These are phyloP conservation scores for Brotula barbata DNA, from an alignment of 2,797 vertebrate species.

Conservation along the genomic window DNA sequence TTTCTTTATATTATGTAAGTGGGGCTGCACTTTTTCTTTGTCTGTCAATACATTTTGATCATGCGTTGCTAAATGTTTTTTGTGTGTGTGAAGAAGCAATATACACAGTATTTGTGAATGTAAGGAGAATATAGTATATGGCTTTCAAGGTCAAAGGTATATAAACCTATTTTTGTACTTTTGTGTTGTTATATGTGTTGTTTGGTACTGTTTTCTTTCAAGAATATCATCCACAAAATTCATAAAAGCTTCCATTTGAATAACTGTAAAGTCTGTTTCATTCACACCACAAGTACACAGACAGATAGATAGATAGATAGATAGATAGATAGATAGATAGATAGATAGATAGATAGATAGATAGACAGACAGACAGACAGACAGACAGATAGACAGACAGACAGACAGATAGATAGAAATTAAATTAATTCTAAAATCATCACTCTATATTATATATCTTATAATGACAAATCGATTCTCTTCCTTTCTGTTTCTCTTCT, in stretches of 20 bases:
- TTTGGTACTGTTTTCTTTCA: conserved; percentile 58
- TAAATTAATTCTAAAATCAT: too few species aligned
- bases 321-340: neutral
- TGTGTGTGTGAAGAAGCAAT: conserved; percentile 56
- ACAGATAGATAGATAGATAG: neutral
- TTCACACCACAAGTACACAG: neutral
- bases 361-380: too few species aligned
- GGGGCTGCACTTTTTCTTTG: conserved; percentile 27
- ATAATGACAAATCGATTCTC: too few species aligned
- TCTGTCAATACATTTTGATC: conserved; percentile 14
- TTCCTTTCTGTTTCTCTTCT: too few species aligned
- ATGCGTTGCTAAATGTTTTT: conserved; percentile 32
- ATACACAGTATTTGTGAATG: conserved; percentile 59
- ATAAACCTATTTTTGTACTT: conserved; percentile 71
- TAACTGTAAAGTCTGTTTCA: neutral
- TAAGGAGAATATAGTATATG: conserved; percentile 41
- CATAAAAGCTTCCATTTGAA: conserved; percentile 60
- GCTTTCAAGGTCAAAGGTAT: conserved; percentile 26
- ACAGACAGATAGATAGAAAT: too few species aligned
- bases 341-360: neutral
- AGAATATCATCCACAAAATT: conserved; percentile 27
- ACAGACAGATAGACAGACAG: too few species aligned
- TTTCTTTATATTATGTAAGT: conserved; percentile 12
- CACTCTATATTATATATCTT: too few species aligned
- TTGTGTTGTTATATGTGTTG: conserved; percentile 31